Evolutionary conservation across 2,888 invertebrate species (phyloP).

Genomic region (Polylopha cassiicola): DNA sequence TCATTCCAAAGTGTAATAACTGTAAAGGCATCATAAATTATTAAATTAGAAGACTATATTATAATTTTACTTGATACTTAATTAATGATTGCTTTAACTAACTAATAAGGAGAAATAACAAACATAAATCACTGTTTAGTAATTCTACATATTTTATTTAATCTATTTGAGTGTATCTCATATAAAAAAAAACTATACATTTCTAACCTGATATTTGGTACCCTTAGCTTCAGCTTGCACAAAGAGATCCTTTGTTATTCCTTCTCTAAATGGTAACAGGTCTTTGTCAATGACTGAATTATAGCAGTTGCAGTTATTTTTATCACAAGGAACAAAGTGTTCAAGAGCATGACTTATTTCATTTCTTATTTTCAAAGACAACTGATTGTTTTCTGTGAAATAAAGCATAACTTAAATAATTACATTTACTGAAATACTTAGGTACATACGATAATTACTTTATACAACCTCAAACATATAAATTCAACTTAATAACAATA

Average conservation of each 20-base stretch:
- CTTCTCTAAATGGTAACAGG: constrained; percentile 82
- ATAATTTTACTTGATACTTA: too few relatives aligned
- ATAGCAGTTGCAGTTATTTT: constrained; percentile 80
- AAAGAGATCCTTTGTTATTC: constrained; percentile 83
- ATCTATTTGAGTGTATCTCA: background rate
- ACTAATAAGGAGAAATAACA: too few relatives aligned
- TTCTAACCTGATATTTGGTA: constrained; percentile 63
- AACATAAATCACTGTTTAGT: too few relatives aligned
- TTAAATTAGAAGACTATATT: too few relatives aligned
- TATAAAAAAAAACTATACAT: background rate
- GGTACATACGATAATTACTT: too few relatives aligned
- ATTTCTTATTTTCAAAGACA: constrained; percentile 52
- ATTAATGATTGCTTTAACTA: too few relatives aligned
- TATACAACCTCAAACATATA: too few relatives aligned
- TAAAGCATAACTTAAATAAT: constrained; percentile 1
- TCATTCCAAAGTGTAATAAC: too few relatives aligned
- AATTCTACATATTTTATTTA: too few relatives aligned
- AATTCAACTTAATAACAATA: too few relatives aligned
- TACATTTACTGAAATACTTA: too few relatives aligned
- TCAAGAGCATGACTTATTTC: constrained; percentile 69
- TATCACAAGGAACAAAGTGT: constrained; percentile 75
- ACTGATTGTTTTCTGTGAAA: constrained; percentile 68
- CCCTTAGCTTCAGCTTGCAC: constrained; percentile 69
- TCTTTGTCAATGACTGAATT: constrained; percentile 81
- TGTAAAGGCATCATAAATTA: too few relatives aligned